phyloP scores from a whole-genome alignment of 1,140 invertebrate genomes.

The Neodiprion virginianus region DNA sequence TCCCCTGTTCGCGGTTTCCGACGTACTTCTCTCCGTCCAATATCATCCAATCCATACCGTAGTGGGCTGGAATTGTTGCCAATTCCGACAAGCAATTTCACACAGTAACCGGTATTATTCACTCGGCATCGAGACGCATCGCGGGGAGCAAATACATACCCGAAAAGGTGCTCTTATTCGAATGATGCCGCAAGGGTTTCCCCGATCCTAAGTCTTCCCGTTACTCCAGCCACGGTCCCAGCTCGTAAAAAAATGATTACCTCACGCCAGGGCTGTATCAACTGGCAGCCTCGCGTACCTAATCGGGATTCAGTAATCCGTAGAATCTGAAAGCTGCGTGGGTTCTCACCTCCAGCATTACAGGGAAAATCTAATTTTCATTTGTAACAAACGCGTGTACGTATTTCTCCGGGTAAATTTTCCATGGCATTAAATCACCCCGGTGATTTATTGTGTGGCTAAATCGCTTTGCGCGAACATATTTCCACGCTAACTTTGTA shows the following conservation, averaged over 20 bases:
- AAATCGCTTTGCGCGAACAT: background rate
- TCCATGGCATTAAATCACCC: background rate
- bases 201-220: background rate
- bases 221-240: background rate
- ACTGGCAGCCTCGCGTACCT: no score
- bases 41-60: background rate
- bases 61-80: background rate
- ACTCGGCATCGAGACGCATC: background rate
- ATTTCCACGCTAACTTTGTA: background rate
- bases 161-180: background rate
- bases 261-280: no score
- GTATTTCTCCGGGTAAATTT: background rate
- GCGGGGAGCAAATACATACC: background rate
- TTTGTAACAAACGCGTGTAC: background rate
- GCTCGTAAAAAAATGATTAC: background rate
- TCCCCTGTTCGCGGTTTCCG: background rate
- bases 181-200: background rate
- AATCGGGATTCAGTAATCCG: background rate
- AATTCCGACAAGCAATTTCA: background rate
- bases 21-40: background rate
- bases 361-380: background rate
- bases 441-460: background rate
- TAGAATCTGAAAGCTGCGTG: background rate
- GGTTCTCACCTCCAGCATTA: no score
- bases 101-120: background rate